Base-by-base conservation (phyloP, 1,140 invertebrate species). In the Drosophila varians region DNA sequence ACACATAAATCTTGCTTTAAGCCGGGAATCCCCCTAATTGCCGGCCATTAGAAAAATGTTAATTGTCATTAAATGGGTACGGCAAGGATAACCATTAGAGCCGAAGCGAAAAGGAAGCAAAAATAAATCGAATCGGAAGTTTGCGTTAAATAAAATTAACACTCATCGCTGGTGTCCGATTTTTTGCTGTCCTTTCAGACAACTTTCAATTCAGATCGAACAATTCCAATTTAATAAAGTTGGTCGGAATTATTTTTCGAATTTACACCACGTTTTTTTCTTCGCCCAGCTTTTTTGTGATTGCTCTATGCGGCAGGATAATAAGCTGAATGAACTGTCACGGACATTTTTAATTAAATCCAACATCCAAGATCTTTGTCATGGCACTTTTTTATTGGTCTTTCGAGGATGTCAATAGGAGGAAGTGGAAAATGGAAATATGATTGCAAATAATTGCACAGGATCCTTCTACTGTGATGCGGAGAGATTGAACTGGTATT, bases 1-100 rank as follows among this genome's bases (percentile, higher is more conserved):
- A 86, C n/a, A n/a, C n/a, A n/a, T 86, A 86, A 86, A 86, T 86
- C 80, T 80, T 74, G 68, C 73, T 80, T 86, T 77, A 86, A 71
- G 76, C 82, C 26, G 45, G 16, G 45, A 26, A 70, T 57, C 61
- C 31, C 60, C 66, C 71, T 87, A 87, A 87, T 87, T 87, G 83
- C 66, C 43, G 60, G 49, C 60, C 64, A 82, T 88, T 87, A 74
- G 74, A 86, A 86, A 76, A 82, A 82, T 77, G 77, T 74, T 87
- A 87, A 87, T 87, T 87, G 82, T 71, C 70, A 87, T 87, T 86
- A 69, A 38, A 36, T 12, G 21, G 34, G 51, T 19, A 21, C 14
- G 34, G 7, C 7, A 6, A 26, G 31, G 40, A 60, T 47, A 46
- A 45, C 38, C 46, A 45, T 49, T 38, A 18, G 40, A 23, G 46